These are phyloP conservation scores for Heliconius congener DNA, from an alignment of 1,140 invertebrate genomes.

Conservation along the genomic window DNA sequence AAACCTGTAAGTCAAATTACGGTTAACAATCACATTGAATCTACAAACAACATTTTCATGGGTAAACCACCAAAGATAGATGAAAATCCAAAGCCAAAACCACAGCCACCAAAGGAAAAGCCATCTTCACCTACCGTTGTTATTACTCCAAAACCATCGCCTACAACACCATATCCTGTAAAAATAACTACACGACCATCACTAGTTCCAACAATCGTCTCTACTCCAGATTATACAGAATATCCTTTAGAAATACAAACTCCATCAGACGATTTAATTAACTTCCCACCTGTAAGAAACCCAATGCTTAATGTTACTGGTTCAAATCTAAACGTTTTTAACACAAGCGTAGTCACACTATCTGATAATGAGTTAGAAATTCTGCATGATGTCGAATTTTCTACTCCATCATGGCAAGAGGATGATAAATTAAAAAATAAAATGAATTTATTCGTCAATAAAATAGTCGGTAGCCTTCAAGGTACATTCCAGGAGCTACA, in stretches of 20 bases:
- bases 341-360: conserved; percentile 81
- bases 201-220: conserved; percentile 18
- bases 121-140: conserved; percentile 52
- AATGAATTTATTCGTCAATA: conserved; percentile 90
- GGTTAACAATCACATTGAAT: conserved; percentile 82
- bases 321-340: conserved; percentile 80
- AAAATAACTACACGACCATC: conserved; percentile 50
- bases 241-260: conserved; percentile 79
- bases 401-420: conserved; percentile 86
- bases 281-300: conserved; percentile 92
- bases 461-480: conserved; percentile 90
- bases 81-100: conserved; percentile 70
- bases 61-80: conserved; percentile 66
- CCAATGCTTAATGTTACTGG: conserved; percentile 88
- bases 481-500: conserved; percentile 90
- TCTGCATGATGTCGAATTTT: conserved; percentile 84
- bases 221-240: conserved; percentile 45
- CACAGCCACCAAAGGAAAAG: conserved; percentile 60
- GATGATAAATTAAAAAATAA: conserved; percentile 89
- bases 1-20: conserved; percentile 81
- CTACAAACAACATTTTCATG: conserved; percentile 81
- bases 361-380: conserved; percentile 69
- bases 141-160: conserved; percentile 82
- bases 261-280: conserved; percentile 86
- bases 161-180: conserved; percentile 68